These are phyloP conservation scores for Sepiola atlantica DNA, from an alignment of 2,888 invertebrate genomes.

Conservation along the genomic window DNA sequence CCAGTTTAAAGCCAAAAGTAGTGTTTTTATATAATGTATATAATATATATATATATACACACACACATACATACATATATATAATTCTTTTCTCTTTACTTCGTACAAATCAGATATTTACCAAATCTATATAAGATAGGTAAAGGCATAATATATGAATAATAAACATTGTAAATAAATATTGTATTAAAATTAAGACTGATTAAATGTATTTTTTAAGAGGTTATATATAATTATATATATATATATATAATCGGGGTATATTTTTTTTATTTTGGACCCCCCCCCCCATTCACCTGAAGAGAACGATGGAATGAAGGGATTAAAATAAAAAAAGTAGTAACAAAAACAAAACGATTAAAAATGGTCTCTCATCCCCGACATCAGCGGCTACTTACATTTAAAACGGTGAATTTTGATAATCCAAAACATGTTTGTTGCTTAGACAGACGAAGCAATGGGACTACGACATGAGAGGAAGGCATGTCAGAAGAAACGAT, in stretches of 20 bases:
- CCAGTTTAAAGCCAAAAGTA: not conserved
- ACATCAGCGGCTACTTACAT: conserved; percentile 44
- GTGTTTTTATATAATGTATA: not conserved
- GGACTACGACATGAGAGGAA: not conserved
- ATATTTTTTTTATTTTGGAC: not conserved
- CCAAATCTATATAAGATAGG: too few species aligned
- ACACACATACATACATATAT: not conserved
- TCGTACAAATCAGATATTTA: too few species aligned
- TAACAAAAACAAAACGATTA: not conserved
- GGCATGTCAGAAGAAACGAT: conserved; percentile 45
- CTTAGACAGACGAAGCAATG: not conserved
- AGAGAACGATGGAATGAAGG: not conserved
- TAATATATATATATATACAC: not conserved
- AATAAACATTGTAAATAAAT: not conserved
- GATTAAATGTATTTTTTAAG: too few species aligned
- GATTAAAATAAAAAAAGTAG: not conserved
- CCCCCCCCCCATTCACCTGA: not conserved
- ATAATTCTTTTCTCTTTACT: not conserved
- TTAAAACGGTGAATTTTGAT: conserved; percentile 46
- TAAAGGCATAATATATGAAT: too few species aligned
- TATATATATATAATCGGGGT: not conserved
- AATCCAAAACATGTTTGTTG: conserved; percentile 44
- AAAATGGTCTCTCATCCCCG: not conserved
- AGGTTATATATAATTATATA: not conserved
- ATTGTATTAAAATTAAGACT: too few species aligned